These are phyloP conservation scores for Calyptommatus sinebrachiatus DNA, from an alignment of 2,113 vertebrate species.

Conservation along the genomic window DNA sequence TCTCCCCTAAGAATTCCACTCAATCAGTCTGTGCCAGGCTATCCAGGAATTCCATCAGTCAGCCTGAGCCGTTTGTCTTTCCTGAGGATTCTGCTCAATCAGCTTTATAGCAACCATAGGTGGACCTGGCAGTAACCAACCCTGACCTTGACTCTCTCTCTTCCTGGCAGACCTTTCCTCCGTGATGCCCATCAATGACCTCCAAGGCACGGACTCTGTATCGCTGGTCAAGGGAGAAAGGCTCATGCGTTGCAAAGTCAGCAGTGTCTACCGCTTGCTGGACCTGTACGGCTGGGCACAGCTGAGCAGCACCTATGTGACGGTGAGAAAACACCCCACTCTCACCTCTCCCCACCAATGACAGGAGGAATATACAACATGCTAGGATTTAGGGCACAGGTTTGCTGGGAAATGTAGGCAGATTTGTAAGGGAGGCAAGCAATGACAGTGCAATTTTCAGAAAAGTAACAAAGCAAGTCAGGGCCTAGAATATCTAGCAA, in stretches of 20 bases:
- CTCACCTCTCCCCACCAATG: not conserved
- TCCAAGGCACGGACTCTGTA: constrained; percentile 79
- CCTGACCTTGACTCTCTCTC: not conserved
- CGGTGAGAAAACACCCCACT: constrained; percentile 70
- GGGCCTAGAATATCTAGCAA: no score
- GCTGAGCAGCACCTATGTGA: constrained; percentile 82
- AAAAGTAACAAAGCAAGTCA: no score
- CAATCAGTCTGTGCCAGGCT: no score
- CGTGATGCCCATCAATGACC: constrained; percentile 91
- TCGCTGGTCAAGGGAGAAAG: constrained; percentile 90
- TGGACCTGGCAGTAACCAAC: no score
- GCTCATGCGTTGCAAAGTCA: constrained; percentile 92
- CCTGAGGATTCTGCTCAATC: no score
- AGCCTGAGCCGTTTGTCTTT: no score
- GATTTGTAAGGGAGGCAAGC: not conserved
- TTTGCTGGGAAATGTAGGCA: not conserved
- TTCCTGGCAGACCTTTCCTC: constrained; percentile 77
- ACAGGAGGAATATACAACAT: no score
- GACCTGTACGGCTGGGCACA: constrained; percentile 94
- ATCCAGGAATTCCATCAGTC: no score
- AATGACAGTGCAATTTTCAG: no score
- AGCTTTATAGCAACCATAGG: no score
- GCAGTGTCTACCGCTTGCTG: constrained; percentile 89
- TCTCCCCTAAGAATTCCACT: no score
- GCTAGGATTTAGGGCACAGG: no score